A percentile compares a stretch with the other conserved stretches of the same genome.
Evolutionary conservation across 2,888 invertebrate genomes (phyloP).

Genomic region (Nemurella pictetii): DNA sequence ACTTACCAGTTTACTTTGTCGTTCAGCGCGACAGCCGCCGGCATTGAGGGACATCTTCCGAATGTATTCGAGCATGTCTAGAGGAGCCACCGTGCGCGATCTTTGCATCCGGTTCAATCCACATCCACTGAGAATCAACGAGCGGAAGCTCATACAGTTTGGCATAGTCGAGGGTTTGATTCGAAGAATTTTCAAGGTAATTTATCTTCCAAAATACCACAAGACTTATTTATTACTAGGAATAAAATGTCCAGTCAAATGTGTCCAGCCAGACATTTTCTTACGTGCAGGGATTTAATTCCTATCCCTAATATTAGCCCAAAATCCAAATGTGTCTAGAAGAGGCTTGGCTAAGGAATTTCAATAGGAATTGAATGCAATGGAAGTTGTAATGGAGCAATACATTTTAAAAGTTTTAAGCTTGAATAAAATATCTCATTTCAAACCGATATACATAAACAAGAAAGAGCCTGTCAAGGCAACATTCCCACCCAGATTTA

Average conservation of each 20-base stretch:
- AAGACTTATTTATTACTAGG: background rate
- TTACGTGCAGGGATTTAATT: background rate
- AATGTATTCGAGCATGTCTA: constrained; percentile 75
- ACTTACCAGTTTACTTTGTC: constrained; percentile 14
- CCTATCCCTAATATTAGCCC: no score
- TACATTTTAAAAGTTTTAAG: no score
- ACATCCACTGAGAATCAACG: constrained; percentile 73
- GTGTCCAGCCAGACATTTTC: background rate
- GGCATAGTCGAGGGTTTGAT: constrained; percentile 85
- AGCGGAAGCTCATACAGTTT: constrained; percentile 82
- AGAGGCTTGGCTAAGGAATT: no score
- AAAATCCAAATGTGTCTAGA: no score
- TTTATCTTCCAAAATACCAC: no score
- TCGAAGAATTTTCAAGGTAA: constrained; percentile 76
- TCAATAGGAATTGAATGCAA: no score
- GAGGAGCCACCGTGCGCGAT: constrained; percentile 75
- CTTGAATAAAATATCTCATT: no score
- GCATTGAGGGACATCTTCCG: constrained; percentile 71
- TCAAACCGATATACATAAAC: no score
- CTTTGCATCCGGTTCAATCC: constrained; percentile 75
- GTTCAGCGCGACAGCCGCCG: constrained; percentile 65
- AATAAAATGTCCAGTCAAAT: background rate
- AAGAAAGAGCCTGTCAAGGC: no score
- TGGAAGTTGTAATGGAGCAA: no score
- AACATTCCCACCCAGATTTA: no score